Percentiles rank a stretch among this genome's conserved stretches.
Conservation (phyloP, 2,113 vertebrate species). For the Micromys minutus region DNA sequence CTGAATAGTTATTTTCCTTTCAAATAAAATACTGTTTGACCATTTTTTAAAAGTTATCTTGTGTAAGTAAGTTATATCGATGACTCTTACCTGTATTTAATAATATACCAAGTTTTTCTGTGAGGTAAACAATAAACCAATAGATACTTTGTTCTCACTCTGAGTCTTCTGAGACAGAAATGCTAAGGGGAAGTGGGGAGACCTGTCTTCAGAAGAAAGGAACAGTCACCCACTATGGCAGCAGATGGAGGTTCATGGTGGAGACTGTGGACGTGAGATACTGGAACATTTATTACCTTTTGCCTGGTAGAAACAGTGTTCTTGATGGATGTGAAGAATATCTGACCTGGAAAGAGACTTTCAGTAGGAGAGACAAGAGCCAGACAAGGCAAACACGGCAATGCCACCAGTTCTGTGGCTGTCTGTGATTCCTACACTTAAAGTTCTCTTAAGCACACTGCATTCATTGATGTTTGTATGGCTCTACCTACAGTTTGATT, state of each 20-base stretch:
- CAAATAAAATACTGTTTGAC: background rate
- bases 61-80: background rate
- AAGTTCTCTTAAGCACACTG: background rate
- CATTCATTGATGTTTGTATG: background rate
- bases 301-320: background rate
- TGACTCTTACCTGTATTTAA: background rate
- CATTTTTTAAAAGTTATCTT: background rate
- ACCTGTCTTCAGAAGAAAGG: background rate
- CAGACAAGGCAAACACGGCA: background rate
- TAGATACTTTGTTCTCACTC: background rate
- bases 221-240: background rate
- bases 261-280: background rate
- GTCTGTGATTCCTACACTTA: background rate
- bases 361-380: background rate
- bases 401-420: background rate
- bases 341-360: background rate
- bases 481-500: background rate
- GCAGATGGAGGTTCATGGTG: background rate
- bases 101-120: background rate
- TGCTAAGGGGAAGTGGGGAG: background rate
- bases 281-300: background rate
- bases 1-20: background rate
- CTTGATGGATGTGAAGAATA: background rate
- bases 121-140: background rate
- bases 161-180: slow-evolving; percentile 3